Evolutionary conservation across 64 coral and sea anemone species (phyloP), one percentile per base, ranked within the genome.

Genomic region (Pocillopora damicornis): DNA sequence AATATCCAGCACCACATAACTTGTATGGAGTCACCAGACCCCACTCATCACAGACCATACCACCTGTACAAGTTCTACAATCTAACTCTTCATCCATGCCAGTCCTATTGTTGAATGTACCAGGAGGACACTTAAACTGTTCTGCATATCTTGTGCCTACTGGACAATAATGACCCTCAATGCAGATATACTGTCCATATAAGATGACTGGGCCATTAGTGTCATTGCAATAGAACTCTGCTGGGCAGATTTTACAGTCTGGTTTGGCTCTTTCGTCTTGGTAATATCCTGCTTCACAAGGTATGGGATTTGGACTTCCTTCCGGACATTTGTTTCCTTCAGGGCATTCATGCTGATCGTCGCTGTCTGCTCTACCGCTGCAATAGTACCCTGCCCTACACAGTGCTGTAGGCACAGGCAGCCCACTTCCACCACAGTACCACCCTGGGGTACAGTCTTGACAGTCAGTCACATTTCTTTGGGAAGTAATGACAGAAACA

Each of bases 81-180:
- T 99, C 93, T 17, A 26, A 36, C 13, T 79, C 25, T 2, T 88
- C 79, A 72, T 87, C 86, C 69, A 81, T 79, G 37, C 91, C 91
- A 58, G 92, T 98, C 45, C 78, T 81, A 87, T 98, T 98, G 72
- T 98, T 98, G 87, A 98, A 98, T 58, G 89, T 94, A 18, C 95
- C 95, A 20, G 92, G 92, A 15, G 92, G 92, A 37, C 95, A 98
- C 56, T 90, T 90, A 65, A 91, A 90, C 66, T 99, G 76, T 35
- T 86, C 89, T 51, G 82, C 91, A 84, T 95, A 99, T 16, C 90
- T 78, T 11, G 97, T 95, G 20, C 88, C 76, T 9, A 22, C 60
- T 26, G 90, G 90, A 80, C 97, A 99, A 35, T 99, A 99, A 79
- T 99, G 88, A n/a, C 97, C 97, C 59, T 79, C 69, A 25, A 88